Percentiles rank a stretch among this genome's conserved stretches.
These are phyloP conservation scores for Acanthurus leucopareius DNA, from an alignment of 2,797 vertebrate genomes.

Conservation along the genomic window DNA sequence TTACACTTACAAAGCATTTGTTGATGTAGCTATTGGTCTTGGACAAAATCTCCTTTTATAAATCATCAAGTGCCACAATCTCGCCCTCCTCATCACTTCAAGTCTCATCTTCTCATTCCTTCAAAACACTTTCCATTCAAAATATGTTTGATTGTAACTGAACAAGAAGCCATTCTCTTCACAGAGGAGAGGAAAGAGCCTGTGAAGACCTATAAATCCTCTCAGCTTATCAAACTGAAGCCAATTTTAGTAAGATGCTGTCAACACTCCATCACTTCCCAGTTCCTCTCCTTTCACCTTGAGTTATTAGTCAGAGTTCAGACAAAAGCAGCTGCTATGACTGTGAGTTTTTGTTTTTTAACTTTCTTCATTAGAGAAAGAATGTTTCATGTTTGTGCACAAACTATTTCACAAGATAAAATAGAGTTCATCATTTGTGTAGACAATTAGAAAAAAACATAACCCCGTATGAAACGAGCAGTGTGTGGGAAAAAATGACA, in stretches of 20 bases:
- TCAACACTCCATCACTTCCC: conserved; percentile 20
- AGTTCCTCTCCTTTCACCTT: conserved; percentile 4
- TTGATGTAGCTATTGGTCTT: background rate
- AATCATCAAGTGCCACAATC: background rate
- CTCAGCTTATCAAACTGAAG: conserved; percentile 24
- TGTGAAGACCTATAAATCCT: conserved; percentile 16
- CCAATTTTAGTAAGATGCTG: conserved; percentile 24
- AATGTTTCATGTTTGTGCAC: no score
- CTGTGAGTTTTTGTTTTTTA: background rate
- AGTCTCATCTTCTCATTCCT: background rate
- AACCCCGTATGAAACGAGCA: no score
- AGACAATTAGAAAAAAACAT: no score
- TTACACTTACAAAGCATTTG: background rate
- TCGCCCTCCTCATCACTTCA: background rate
- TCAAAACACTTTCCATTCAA: conserved; percentile 16
- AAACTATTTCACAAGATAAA: no score
- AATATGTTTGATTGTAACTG: conserved; percentile 10
- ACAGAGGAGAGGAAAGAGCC: conserved; percentile 2
- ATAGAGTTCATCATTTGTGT: no score
- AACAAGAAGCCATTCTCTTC: conserved; percentile 9
- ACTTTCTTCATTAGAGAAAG: background rate
- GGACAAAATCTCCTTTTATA: background rate
- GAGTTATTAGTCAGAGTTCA: conserved; percentile 10
- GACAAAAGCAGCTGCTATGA: background rate
- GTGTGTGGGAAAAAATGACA: no score